These are phyloP conservation scores for Lasioglossum lativentre DNA, from an alignment of 2,888 invertebrate genomes.

Conservation along the genomic window DNA sequence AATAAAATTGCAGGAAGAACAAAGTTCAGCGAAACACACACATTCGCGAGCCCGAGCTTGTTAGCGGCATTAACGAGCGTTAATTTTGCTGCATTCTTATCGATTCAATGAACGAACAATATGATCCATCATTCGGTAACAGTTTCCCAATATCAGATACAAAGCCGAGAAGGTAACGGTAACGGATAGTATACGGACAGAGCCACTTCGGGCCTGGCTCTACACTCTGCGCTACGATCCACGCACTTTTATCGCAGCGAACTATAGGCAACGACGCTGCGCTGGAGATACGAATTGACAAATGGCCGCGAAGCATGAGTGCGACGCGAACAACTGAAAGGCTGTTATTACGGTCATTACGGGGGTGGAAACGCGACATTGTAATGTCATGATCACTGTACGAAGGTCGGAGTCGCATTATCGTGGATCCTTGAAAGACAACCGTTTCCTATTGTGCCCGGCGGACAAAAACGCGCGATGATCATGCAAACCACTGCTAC, in stretches of 20 bases:
- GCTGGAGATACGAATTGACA: slow-evolving; percentile 49
- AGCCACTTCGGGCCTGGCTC: not conserved
- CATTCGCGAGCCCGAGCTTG: not conserved
- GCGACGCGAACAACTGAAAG: slow-evolving; percentile 16
- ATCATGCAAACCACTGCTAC: not conserved
- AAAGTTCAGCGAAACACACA: not conserved
- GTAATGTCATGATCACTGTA: slow-evolving; percentile 12
- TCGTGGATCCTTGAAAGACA: slow-evolving; percentile 19
- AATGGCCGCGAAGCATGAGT: slow-evolving; percentile 29
- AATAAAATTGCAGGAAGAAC: not conserved
- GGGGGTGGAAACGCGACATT: slow-evolving; percentile 3
- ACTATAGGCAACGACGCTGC: slow-evolving; percentile 9
- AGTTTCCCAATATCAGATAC: not conserved
- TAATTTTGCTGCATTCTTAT: not conserved
- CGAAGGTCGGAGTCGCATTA: slow-evolving; percentile 27
- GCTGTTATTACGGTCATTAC: slow-evolving; percentile 33
- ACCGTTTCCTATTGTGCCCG: slow-evolving; percentile 1
- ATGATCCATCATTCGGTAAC: slow-evolving; percentile 1
- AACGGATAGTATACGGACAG: too few species aligned
- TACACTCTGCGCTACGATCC: not conserved
- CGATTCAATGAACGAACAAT: not conserved
- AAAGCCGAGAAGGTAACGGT: not conserved
- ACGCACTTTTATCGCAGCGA: slow-evolving; percentile 16
- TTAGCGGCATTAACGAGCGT: not conserved
- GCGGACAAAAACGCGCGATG: not conserved